phyloP scores from a whole-genome alignment of 2,888 invertebrate genomes.

The Subacronicta megacephala region DNA sequence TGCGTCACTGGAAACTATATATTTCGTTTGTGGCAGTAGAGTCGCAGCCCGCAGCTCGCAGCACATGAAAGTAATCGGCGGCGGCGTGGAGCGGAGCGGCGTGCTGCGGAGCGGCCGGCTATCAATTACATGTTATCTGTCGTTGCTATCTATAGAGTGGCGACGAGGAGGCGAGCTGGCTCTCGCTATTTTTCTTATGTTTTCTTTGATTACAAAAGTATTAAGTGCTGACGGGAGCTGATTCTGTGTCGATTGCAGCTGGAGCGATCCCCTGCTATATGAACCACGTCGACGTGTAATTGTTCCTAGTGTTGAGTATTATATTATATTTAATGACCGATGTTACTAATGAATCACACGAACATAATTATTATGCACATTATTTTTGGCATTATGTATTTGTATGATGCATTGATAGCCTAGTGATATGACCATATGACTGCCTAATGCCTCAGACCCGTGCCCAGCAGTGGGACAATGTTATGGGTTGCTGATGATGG shows the following conservation, averaged over 20 bases:
- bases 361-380: too few species aligned
- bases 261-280: conserved; percentile 5
- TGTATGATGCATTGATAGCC: too few species aligned
- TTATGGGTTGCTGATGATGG: too few species aligned
- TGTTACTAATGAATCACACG: too few species aligned
- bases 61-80: conserved; percentile 14
- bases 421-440: too few species aligned
- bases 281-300: conserved; percentile 1
- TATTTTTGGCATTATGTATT: too few species aligned
- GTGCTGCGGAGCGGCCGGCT: background rate
- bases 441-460: too few species aligned
- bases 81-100: conserved; percentile 6
- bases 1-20: background rate
- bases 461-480: too few species aligned
- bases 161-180: background rate
- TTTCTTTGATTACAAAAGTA: conserved; percentile 34
- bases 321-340: too few species aligned
- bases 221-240: too few species aligned
- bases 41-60: conserved; percentile 6
- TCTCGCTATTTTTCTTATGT: conserved; percentile 13
- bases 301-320: too few species aligned
- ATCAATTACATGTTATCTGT: conserved; percentile 27
- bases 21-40: too few species aligned
- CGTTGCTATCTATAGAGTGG: conserved; percentile 5
- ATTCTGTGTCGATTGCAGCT: conserved; percentile 9